Evolutionary conservation across 2,888 invertebrate genomes (phyloP), one percentile per base, ranked within the genome.

Genomic region (Amphipyra berbera): DNA sequence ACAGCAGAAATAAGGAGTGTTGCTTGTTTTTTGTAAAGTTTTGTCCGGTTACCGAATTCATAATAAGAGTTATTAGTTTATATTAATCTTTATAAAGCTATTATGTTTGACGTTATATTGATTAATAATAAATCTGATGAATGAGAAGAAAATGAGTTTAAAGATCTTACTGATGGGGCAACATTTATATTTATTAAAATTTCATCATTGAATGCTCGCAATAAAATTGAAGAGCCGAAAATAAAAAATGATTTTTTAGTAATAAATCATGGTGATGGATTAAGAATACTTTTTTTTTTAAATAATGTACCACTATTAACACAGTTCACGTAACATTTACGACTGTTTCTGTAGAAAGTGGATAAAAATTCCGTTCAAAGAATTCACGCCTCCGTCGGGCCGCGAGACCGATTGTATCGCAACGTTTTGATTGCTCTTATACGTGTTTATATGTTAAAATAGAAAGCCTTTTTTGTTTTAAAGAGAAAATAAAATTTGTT

Each of bases 301-400:
- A 54, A 60, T 54, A 65, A 65, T 61, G 55, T 64, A 59, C 14
- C 13, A 61, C 66, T 61, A 67, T 59, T 65, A 78, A 75, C 70
- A 79, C 74, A 63, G 52, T 76, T 76, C 69, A 67, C 63, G 66
- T 76, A 76, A 70, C 61, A 71, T 76, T 73, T 68, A 71, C 67
- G 71, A 71, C 67, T 66, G 62, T 68, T 73, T 69, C 59, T 67
- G 62, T 79, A 80, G 81, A 80, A 80, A 81, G 81, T 70, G 66
- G 65, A 48, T 77, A 75, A 80, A 72, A 61, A 80, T 75, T 73
- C 61, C 63, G 62, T 69, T 61, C 49, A 64, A 74, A 72, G 78
- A 71, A 78, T 74, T 79, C 70, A 73, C 70, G 77, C 60, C 67
- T 73, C 67, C 78, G 72, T 61, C 80, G 78, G 78, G 13, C 53